phyloP scores from a whole-genome alignment of 2,113 vertebrate species.

The Gulo gulo region DNA sequence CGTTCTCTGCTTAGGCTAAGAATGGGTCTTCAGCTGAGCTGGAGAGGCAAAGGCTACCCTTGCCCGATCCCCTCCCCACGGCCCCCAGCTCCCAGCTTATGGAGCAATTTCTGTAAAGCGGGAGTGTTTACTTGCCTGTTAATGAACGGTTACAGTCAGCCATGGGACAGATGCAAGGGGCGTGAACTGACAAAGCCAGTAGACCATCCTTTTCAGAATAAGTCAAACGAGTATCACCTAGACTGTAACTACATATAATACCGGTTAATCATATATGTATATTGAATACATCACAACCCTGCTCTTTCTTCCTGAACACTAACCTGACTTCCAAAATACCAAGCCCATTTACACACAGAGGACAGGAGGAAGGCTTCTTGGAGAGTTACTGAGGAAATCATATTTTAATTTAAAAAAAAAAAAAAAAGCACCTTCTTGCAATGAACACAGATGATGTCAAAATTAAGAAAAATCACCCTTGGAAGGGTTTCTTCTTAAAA shows the following conservation, averaged over 20 bases:
- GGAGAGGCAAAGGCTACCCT: rapidly evolving
- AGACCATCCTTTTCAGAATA: slow-evolving; percentile 28
- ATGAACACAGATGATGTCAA: not conserved
- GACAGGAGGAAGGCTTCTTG: not conserved
- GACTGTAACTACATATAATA: not conserved
- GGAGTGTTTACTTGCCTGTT: not conserved
- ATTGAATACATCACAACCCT: rapidly evolving
- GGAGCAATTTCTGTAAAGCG: not conserved
- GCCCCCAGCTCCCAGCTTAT: not conserved
- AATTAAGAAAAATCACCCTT: not conserved
- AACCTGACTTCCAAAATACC: not conserved
- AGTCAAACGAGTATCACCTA: not conserved
- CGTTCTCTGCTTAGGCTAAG: slow-evolving; percentile 80
- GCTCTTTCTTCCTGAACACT: not conserved
- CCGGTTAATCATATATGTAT: not conserved
- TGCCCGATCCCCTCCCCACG: not conserved
- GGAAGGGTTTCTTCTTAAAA: not conserved
- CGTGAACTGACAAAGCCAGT: not conserved
- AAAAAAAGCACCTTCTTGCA: not conserved
- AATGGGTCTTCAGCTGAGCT: slow-evolving; percentile 53
- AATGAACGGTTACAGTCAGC: not conserved
- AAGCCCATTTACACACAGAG: not conserved
- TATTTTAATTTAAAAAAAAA: not conserved
- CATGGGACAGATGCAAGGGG: not conserved
- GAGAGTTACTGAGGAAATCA: not conserved